Evolutionary conservation across 2,888 invertebrate species (phyloP), one percentile per base, ranked within the genome.

Genomic region (Nycteola revayana): DNA sequence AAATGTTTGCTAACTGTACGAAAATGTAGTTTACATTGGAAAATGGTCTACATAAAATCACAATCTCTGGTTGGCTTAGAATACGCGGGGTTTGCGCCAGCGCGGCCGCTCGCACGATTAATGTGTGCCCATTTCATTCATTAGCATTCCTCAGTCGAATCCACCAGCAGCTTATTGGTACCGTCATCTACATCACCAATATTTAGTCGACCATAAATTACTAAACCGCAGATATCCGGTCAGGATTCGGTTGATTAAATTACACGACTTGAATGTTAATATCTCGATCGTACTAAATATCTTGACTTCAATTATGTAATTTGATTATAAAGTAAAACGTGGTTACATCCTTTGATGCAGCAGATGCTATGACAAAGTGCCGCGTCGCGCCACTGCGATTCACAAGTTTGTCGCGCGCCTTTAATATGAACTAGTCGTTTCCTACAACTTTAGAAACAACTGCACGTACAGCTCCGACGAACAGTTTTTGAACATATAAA

Each of bases 351-450:
- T 68, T 71, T 73, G 67, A 71, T 56, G 63, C 66, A 61, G 60
- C 64, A 69, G 68, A 71, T 75, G 71, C 61, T 43, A 44, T 67
- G 66, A 69, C 72, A 66, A 71, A 76, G 67, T 74, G 64, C 64
- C 59, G 59, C 62, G 49, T 60, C 52, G 53, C 62, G 49, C 60
- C 51, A 53, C 54, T 63, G 53, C 61, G 57, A 65, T 63, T 64
- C 57, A 54, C 59, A 72, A 75, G 66, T 77, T 72, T 63, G 63
- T 59, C 63, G 61, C 61, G 53, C 60, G 60, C 65, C 66, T 75
- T 75, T 72, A 75, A 72, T 77, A 76, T 71, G 66, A 68, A 75
- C 64, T 61, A 75, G 71, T 71, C 55, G n/a, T n/a, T n/a, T n/a
- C n/a, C n/a, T n/a, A n/a, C 53, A 76, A 74, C 67, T 75, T 74